A percentile compares a stretch with the other conserved stretches of the same genome.
Conservation (phyloP, 2,113 vertebrate genomes). For the Natator depressus region DNA sequence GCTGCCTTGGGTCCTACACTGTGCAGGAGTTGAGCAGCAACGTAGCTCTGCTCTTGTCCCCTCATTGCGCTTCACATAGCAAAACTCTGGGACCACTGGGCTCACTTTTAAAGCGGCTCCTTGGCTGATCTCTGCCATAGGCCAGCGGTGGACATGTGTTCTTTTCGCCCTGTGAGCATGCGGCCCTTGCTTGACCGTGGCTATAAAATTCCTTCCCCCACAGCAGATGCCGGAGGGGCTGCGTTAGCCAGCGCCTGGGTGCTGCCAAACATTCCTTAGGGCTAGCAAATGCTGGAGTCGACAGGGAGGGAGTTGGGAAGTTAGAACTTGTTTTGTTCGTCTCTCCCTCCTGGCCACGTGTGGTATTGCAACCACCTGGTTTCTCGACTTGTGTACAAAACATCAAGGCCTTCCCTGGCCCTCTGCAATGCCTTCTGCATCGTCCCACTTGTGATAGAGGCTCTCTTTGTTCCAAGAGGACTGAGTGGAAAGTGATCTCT, state of each 20-base stretch:
- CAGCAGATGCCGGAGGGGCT: not conserved
- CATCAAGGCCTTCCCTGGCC: not conserved
- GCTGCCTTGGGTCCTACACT: not conserved
- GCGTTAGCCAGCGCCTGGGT: not conserved
- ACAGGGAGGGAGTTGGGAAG: fast-evolving
- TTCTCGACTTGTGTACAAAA: not conserved
- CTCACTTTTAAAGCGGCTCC: not conserved
- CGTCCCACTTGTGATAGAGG: fast-evolving
- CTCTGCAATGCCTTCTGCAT: not conserved
- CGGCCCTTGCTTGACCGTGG: not conserved
- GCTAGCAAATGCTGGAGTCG: not conserved
- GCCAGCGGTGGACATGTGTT: not conserved
- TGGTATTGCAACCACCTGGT: not conserved
- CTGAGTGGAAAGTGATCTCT: not conserved
- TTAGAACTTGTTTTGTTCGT: not conserved
- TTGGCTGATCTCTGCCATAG: not conserved
- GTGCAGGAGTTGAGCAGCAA: not conserved
- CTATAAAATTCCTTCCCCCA: slow-evolving; percentile 19
- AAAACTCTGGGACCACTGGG: not conserved
- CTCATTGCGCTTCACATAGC: not conserved
- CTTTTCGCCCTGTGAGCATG: not conserved
- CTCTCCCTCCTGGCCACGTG: not conserved
- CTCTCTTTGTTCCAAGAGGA: not conserved
- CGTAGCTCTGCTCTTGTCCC: not conserved
- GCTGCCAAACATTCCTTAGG: slow-evolving; percentile 28